A percentile compares a stretch with the other conserved stretches of the same genome.
Evolutionary conservation across 2,888 invertebrate species (phyloP).

Genomic region (Diaprepes abbreviatus): DNA sequence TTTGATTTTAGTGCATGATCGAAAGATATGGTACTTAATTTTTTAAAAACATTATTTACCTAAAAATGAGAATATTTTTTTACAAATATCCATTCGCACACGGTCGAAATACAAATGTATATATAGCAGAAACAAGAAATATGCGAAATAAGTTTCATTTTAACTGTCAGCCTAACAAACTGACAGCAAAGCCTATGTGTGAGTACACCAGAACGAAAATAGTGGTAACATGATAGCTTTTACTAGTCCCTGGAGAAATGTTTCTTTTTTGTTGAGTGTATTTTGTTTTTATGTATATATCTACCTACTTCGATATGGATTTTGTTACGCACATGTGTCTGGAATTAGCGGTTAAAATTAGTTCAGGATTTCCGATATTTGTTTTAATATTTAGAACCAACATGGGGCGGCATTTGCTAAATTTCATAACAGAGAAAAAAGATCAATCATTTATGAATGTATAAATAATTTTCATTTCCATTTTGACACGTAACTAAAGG

Average conservation of each 20-base stretch:
- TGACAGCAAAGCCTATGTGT: slow-evolving; percentile 19
- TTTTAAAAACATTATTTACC: too few relatives aligned
- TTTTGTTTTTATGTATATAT: slow-evolving; percentile 27
- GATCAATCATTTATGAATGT: not conserved
- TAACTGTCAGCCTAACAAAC: slow-evolving; percentile 18
- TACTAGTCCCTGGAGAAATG: slow-evolving; percentile 22
- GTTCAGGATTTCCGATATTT: slow-evolving; percentile 25
- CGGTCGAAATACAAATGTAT: slow-evolving; percentile 3
- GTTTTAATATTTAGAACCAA: slow-evolving; percentile 2
- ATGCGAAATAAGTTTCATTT: slow-evolving; percentile 24
- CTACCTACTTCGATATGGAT: slow-evolving; percentile 29
- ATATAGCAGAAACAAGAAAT: slow-evolving; percentile 18
- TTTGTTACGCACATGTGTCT: slow-evolving; percentile 29
- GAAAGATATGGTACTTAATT: too few relatives aligned
- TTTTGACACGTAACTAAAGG: too few relatives aligned
- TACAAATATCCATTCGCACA: too few relatives aligned
- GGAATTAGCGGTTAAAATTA: slow-evolving; percentile 21
- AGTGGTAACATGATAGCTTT: slow-evolving; percentile 20
- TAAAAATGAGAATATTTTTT: too few relatives aligned
- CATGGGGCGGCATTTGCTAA: not conserved
- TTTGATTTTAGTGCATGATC: too few relatives aligned
- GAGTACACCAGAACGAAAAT: slow-evolving; percentile 18
- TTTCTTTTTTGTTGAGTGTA: slow-evolving; percentile 28
- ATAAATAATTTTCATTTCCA: not conserved
- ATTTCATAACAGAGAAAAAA: not conserved